These are phyloP conservation scores for Chaetura pelagica DNA, from an alignment of 2,113 vertebrate genomes.

Conservation along the genomic window DNA sequence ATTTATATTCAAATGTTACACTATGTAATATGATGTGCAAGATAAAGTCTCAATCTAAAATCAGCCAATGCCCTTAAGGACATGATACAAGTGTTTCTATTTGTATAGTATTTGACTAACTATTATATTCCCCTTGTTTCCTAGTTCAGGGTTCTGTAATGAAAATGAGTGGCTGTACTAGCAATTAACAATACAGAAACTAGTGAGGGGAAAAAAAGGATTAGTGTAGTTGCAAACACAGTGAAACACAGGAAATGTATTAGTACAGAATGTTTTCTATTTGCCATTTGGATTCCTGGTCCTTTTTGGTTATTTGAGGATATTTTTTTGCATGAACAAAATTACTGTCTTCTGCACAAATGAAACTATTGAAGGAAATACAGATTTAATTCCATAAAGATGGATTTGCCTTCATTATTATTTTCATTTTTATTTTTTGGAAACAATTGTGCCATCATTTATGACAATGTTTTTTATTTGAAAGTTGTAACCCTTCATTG, in stretches of 20 bases:
- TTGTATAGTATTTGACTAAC: slow-evolving; percentile 27
- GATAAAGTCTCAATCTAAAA: slow-evolving; percentile 23
- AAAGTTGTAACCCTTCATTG: not conserved
- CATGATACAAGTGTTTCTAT: not conserved
- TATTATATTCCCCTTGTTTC: slow-evolving; percentile 23
- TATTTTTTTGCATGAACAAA: not conserved
- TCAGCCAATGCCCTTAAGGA: slow-evolving; percentile 13
- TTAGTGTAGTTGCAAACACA: not conserved
- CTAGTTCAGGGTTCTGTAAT: not conserved
- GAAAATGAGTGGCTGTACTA: not conserved
- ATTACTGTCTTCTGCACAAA: not conserved
- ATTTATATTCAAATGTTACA: slow-evolving; percentile 31
- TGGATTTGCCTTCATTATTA: not conserved
- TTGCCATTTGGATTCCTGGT: not conserved
- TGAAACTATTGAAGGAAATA: not conserved
- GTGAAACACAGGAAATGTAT: not conserved
- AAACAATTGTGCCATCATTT: not conserved
- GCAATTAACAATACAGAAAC: not conserved
- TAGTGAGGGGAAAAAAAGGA: not conserved
- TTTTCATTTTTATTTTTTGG: not conserved
- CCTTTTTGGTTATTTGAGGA: not conserved
- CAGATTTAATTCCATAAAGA: not conserved
- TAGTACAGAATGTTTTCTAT: not conserved
- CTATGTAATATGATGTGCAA: slow-evolving; percentile 11
- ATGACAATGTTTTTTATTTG: not conserved